Percentiles rank a stretch among this genome's conserved stretches.
Evolutionary conservation across 2,113 vertebrate genomes (phyloP).

Genomic region (Zosterops lateralis): DNA sequence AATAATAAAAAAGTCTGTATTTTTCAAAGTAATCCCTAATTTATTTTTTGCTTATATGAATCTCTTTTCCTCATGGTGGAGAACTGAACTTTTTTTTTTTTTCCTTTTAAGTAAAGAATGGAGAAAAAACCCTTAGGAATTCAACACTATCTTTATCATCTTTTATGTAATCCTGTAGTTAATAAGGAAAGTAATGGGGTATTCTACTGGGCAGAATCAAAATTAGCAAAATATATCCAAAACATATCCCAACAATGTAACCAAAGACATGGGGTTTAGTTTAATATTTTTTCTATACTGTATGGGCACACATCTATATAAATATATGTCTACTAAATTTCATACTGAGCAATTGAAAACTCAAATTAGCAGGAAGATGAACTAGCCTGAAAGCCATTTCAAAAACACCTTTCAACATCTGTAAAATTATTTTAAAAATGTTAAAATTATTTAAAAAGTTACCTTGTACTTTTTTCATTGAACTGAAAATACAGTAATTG

Average conservation of each 20-base stretch:
- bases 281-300: not conserved
- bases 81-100: not conserved
- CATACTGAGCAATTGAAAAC: not conserved
- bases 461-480: not conserved
- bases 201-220: not conserved
- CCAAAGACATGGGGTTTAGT: not conserved
- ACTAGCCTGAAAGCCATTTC: not conserved
- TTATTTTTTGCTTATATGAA: not conserved
- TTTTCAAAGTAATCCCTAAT: not conserved
- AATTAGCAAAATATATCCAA: not conserved
- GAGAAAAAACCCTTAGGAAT: not conserved
- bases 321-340: not conserved
- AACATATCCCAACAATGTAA: not conserved
- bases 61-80: not conserved
- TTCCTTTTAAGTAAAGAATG: not conserved
- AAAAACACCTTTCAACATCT: not conserved
- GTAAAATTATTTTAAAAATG: not conserved
- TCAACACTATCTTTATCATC: not conserved
- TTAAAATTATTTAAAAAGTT: not conserved
- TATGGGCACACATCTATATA: not conserved
- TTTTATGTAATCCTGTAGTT: not conserved
- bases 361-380: not conserved
- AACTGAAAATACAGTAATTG: not conserved
- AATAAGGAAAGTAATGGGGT: not conserved
- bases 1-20: not conserved